Evolutionary conservation across 1,140 invertebrate genomes (phyloP), one percentile per base, ranked within the genome.

Genomic region (Bombus soroeensis): DNA sequence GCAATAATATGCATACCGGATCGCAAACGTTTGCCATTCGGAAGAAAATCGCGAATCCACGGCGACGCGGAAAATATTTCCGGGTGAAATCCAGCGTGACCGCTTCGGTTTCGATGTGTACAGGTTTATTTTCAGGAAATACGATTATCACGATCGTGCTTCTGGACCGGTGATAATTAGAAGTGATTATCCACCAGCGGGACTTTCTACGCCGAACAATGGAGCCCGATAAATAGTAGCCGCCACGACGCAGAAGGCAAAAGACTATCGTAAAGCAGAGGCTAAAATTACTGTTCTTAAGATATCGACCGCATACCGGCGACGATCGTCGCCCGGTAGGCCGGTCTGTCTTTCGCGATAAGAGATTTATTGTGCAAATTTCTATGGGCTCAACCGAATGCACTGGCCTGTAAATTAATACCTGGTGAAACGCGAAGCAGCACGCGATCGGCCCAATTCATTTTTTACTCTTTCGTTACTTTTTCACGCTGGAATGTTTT

Each of bases 141-240:
- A 85, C 76, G 80, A 88, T 88, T 90, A 90, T 90, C 83, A 70
- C 76, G 86, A 90, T 89, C 83, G 79, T 83, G 82, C 79, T 86
- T 88, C 86, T 86, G 89, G 68, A 57, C 88, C 86, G 41, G 79
- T 88, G 86, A 90, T 90, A 90, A 90, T 90, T 90, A 90, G 83
- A 85, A 85, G 75, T 81, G 83, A 90, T 90, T 90, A 90, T 90
- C 88, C 81, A 64, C 82, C 57, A 59, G 72, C 32, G 53, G 71
- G 41, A 90, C 88, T 90, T 90, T 90, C 86, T 88, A 90, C 80
- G 66, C 76, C 41, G 88, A 90, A 90, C 89, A 90, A 90, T 90
- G 86, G 82, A 32, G 25, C 22, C 22, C 78, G 88, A 90, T 90
- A 90, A 90, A 90, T 88, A 82, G 64, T 59, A 81, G 72, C 77